These are phyloP conservation scores for Eurystomus glaucurus DNA, from an alignment of 2,797 vertebrate genomes.

Conservation along the genomic window DNA sequence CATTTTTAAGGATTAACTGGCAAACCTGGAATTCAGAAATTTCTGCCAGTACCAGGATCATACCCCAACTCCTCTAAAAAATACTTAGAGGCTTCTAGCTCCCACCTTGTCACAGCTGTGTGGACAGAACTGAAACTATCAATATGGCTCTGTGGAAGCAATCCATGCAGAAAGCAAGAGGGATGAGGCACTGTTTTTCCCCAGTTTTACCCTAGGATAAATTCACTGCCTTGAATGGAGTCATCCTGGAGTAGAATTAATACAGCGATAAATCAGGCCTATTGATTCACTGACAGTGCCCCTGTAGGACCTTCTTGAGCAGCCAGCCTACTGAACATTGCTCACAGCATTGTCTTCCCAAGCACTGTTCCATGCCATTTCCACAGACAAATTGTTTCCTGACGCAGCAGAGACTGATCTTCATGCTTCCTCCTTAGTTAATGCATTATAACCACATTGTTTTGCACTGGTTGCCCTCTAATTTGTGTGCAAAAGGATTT, in stretches of 20 bases:
- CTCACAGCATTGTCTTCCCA: conserved; percentile 57
- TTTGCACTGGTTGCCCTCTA: conserved; percentile 61
- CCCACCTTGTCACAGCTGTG: conserved; percentile 12
- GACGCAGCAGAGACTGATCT: conserved; percentile 61
- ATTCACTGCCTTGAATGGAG: conserved; percentile 43
- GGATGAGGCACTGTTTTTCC: background rate
- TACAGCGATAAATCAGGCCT: conserved; percentile 59
- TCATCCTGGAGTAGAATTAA: conserved; percentile 49
- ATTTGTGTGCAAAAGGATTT: conserved; percentile 66
- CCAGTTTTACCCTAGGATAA: conserved; percentile 14
- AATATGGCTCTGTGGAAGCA: background rate
- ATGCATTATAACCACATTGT: conserved; percentile 71
- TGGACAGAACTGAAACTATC: background rate
- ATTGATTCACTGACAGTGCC: conserved; percentile 66
- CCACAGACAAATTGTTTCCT: conserved; percentile 75
- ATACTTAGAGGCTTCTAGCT: background rate
- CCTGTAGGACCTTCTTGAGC: conserved; percentile 53
- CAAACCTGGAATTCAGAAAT: background rate
- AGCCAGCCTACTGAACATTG: conserved; percentile 26
- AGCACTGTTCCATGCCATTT: conserved; percentile 51
- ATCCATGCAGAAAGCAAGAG: conserved; percentile 6
- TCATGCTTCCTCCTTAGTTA: conserved; percentile 63
- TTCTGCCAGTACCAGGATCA: background rate
- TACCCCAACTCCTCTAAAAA: background rate
- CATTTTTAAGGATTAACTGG: conserved; percentile 19